Conservation (phyloP, 92 coral and sea anemone genomes). For the Metridium senile region DNA sequence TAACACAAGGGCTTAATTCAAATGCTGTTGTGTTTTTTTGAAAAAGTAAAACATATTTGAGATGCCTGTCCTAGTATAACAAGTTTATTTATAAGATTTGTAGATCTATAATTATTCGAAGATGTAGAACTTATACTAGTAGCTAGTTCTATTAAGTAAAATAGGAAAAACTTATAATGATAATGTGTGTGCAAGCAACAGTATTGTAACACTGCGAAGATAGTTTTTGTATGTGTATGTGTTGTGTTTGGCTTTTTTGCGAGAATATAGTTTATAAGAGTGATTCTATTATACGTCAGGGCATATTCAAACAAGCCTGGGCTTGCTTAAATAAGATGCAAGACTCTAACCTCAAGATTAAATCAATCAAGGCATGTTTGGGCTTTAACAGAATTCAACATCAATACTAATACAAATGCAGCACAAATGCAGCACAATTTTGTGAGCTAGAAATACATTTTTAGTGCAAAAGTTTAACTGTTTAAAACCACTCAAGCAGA, state of each 20-base stretch:
- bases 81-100: too few species aligned
- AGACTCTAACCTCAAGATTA: conserved; percentile 5
- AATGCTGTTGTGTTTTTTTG: neutral
- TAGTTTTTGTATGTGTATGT: too few species aligned
- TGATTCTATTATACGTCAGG: conserved; percentile 21
- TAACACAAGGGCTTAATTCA: neutral
- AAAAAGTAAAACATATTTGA: neutral
- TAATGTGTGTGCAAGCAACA: too few species aligned
- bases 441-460: neutral
- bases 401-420: neutral
- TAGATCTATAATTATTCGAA: too few species aligned
- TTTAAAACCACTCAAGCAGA: neutral
- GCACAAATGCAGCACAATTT: neutral
- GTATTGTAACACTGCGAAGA: too few species aligned
- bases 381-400: conserved; percentile 1
- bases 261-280: too few species aligned
- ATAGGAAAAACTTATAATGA: too few species aligned
- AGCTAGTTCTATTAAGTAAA: too few species aligned
- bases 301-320: conserved; percentile 35
- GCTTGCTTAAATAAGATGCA: conserved; percentile 10
- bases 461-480: neutral
- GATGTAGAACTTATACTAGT: too few species aligned
- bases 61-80: neutral
- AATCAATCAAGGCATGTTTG: neutral
- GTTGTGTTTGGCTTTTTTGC: too few species aligned